Evolutionary conservation across 2,888 invertebrate genomes (phyloP).

Genomic region (Trachelus stipa): DNA sequence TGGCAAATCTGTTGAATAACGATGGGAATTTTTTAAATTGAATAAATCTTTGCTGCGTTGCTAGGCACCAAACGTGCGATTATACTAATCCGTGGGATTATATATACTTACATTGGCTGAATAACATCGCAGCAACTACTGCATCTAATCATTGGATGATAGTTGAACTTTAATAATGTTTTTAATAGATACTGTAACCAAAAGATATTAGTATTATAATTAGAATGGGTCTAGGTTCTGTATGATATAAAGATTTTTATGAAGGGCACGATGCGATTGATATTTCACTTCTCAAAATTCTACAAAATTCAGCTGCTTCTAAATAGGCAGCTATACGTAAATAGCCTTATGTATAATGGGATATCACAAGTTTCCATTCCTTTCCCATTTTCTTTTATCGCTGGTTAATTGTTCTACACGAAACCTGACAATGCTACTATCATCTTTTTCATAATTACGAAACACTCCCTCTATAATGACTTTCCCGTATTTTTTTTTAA

Average conservation of each 20-base stretch:
- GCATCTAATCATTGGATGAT: not conserved
- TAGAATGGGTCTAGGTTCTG: not conserved
- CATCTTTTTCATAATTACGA: not conserved
- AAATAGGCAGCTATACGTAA: not conserved
- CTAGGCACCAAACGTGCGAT: not conserved
- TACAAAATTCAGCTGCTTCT: not conserved
- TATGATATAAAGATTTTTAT: not conserved
- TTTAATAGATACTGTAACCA: not conserved
- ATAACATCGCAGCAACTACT: not conserved
- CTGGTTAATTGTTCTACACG: not conserved
- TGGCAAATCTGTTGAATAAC: not conserved
- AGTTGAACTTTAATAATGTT: not conserved
- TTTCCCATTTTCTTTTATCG: not conserved
- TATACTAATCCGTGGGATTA: not conserved
- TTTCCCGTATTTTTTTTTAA: not conserved
- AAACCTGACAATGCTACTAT: not conserved
- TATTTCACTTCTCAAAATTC: not conserved
- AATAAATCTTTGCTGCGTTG: not conserved
- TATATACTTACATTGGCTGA: not conserved
- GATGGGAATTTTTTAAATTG: conserved; percentile 30
- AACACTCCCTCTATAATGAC: not conserved
- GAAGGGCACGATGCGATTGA: not conserved
- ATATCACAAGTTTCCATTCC: not conserved
- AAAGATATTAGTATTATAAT: not conserved
- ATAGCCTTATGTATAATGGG: not conserved